Percentiles rank a stretch among this genome's conserved stretches.
phyloP scores from a whole-genome alignment of 2,888 invertebrate genomes.

The Eupithecia vulgata region DNA sequence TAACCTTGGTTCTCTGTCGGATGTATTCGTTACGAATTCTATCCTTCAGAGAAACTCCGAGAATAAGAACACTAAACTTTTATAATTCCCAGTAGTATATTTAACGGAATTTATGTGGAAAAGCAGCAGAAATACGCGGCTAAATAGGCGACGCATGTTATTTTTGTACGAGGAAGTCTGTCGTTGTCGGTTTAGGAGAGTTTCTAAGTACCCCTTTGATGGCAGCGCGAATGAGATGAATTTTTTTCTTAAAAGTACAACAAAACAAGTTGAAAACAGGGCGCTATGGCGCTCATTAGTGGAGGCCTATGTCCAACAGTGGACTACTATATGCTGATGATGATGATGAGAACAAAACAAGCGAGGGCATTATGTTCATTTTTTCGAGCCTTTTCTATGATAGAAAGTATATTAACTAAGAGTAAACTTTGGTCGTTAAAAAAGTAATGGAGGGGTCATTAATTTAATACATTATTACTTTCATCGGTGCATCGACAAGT shows the following conservation, averaged over 20 bases:
- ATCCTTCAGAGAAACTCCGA: no score
- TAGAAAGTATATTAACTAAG: no score
- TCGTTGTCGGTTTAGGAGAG: conserved; percentile 8
- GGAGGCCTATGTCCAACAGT: no score
- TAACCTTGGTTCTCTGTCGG: no score
- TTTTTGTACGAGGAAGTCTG: conserved; percentile 18
- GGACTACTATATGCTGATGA: no score
- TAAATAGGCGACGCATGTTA: conserved; percentile 19
- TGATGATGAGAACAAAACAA: no score
- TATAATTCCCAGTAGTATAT: neutral
- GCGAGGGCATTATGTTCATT: neutral
- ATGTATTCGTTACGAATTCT: no score
- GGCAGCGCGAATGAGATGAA: neutral
- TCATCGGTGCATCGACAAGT: no score
- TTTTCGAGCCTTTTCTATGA: neutral
- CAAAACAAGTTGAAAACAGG: no score
- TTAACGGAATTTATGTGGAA: conserved; percentile 7
- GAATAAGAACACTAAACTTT: neutral
- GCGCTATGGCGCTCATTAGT: no score
- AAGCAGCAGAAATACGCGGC: conserved; percentile 18
- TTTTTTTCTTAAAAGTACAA: neutral
- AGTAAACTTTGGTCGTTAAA: neutral
- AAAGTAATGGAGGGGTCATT: neutral
- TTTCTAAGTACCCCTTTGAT: conserved; percentile 11
- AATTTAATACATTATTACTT: no score